Base-by-base conservation (phyloP, 2,797 vertebrate species). In the Scolopax rusticola region DNA sequence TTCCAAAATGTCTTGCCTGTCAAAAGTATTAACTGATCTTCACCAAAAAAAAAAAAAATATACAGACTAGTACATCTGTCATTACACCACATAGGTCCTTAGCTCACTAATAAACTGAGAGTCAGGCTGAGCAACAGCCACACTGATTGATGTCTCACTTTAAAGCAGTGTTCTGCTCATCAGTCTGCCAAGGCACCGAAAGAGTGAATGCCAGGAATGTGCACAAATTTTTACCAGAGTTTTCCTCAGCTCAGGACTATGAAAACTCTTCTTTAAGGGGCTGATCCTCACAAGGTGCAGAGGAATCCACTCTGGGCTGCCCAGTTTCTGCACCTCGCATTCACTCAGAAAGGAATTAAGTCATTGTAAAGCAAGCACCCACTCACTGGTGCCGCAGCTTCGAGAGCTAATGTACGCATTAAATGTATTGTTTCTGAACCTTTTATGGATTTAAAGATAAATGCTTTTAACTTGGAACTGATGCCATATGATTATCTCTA, bases 131-230 rank as follows among this genome's bases (percentile, higher is more conserved):
- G 41, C 90, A 87, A n/a, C 28, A 77, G 30, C 24, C 93, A 41
- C 65, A 54, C 19, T 96, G 93, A 97, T 71, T 89, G 91, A 96
- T 89, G 84, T 57, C 76, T 93, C 51, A 92, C 84, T 95, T 87
- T 84, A 95, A 95, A 95, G 71, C 54, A 47, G 28, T 57, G 50
- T 43, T 85, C 59, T 88, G 47, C 75, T 94, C 59, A 95, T 80
- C 83, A 90, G 13, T 27, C 19, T 69, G 65, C 87, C 38, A 56
- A 64, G 80, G 69, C 54, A 89, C 56, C 6, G 5, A 45, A 79
- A 71, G 38, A 95, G 41, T 64, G 50, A 96, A 96, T 88, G 71
- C 61, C 64, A 93, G 91, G 74, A 93, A 96, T 74, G 89, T 27
- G 25, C 21, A 30, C 77, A 84, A 93, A 90, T 75, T 90, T 89